These are phyloP conservation scores for Agonopterix arenella DNA, from an alignment of 2,888 invertebrate species.

Conservation along the genomic window DNA sequence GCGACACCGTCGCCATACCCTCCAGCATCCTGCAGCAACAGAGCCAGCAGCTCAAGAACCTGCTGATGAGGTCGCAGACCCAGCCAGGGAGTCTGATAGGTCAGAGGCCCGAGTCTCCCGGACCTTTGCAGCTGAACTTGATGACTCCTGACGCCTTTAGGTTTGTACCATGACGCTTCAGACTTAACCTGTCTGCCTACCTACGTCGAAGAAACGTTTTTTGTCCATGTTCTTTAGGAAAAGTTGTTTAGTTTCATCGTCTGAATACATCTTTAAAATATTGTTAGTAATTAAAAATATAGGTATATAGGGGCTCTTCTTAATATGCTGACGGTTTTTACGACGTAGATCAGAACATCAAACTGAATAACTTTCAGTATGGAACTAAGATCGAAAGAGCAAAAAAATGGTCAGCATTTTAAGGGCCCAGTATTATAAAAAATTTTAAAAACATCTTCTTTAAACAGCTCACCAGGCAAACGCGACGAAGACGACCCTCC, in stretches of 20 bases:
- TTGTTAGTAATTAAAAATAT: no score
- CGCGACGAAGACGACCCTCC: constrained; percentile 66
- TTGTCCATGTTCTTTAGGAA: no score
- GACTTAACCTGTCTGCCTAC: no score
- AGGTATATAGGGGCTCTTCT: no score
- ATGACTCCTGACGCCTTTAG: constrained; percentile 94
- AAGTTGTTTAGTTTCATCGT: no score
- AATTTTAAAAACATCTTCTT: not conserved
- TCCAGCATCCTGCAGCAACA: constrained; percentile 66
- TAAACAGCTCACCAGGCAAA: constrained; percentile 24
- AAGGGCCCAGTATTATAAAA: no score
- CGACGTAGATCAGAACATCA: no score
- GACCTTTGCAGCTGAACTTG: constrained; percentile 76
- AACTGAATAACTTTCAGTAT: no score
- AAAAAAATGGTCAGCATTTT: constrained; percentile 83
- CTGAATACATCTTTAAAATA: no score
- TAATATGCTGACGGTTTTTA: no score
- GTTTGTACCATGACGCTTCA: constrained; percentile 15
- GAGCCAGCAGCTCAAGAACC: constrained; percentile 68
- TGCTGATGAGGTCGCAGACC: constrained; percentile 48
- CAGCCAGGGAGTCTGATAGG: constrained; percentile 46
- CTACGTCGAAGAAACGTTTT: no score
- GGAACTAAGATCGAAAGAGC: no score
- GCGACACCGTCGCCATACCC: constrained; percentile 20
- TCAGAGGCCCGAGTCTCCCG: constrained; percentile 54